Base-by-base conservation (phyloP, 2,113 vertebrate genomes). In the Rattus norvegicus region DNA sequence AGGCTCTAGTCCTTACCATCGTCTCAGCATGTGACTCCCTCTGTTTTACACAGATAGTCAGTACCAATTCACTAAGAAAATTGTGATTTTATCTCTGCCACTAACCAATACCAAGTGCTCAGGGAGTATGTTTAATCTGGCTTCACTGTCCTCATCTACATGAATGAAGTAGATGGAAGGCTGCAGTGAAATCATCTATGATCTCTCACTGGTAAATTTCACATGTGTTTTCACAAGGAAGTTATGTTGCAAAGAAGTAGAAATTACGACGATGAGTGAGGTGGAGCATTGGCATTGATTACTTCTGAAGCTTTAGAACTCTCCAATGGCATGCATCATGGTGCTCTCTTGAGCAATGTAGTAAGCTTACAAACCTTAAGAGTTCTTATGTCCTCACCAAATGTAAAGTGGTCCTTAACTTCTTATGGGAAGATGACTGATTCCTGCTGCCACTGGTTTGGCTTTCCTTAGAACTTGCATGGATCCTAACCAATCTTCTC, bases 1-100 rank as follows among this genome's bases (percentile, higher is more conserved):
- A 91, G 92, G 95, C 95, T 93, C 61, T 67, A 92, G 7, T 47
- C 52, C 73, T 97, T 93, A 47, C 79, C 49, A 1, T 80, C 72
- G 77, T 30, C 65, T 54, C 16, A 39, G 61, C n/a, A 24, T 93
- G 1, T 56, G 47, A 47, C 36, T n/a, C 6, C 59, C 93, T 89
- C 43, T 70, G 2, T 75, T 97, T 84, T 75, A 89, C 12, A 24
- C 8, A 77, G 12, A 59, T 73, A 54, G 43, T 3, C 39, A 86
- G 43, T 47, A 52, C 36, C 67, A 96, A 14, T 14, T 88, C 65
- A 63, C 20, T 33, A 63, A 49, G 81, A 56, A 91, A 49, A n/a
- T 2, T 92, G 14, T 67, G 49, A 49, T 79, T 20, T 67, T 93
- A 61, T 4, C 59, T 88, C n/a, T 80, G 30, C 28, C 28, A n/a